Base-by-base conservation (phyloP, 2,888 invertebrate species). In the Tuberolachnus salignus region DNA sequence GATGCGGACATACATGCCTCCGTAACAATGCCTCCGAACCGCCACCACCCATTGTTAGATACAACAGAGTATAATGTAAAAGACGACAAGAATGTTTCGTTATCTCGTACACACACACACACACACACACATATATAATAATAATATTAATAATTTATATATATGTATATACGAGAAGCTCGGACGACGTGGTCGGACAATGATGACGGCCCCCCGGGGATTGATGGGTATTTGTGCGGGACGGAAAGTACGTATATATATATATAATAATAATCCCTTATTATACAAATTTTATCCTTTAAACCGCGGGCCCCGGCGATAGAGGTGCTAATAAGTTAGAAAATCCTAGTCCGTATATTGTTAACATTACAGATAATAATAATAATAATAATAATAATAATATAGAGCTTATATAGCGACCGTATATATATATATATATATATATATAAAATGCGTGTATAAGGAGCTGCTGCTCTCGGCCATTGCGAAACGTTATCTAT, bases 271-370 rank as follows among this genome's bases (percentile, higher is more conserved):
- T 26, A 11, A 66, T 57, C 74, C 57, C 26, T 75, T 55, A 55
- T 66, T 66, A 75, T 66, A 75, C 55, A 46, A 19, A 55, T 75
- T 66, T 66, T 8, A 53, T 66, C 74, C 64, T 23, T 44, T 66
- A 66, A 66, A 46, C 26, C 57, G 19, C 19, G 34, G 34, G 26
- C 26, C 57, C 14, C 19, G 34, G 34, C 19, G 67, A 75, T 67
- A 67, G 49, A 57, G 57, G 66, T 49, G 57, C 66, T 75, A 75
- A 75, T 75, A 75, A 67, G 75, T 75, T 19, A 11, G 46, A 44
- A 53, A 74, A 57, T 66, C 64, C 46, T 21, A 44, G 42, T 11
- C 21, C n/a, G 21, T 34, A 34, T 34, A 34, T 34, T 34, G 34
- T 34, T n/a, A n/a, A n/a, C n/a, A n/a, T n/a, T n/a, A n/a, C n/a